A percentile compares a stretch with the other conserved stretches of the same genome.
phyloP scores from a whole-genome alignment of 2,888 invertebrate species.

The Polyommatus iphigenia region DNA sequence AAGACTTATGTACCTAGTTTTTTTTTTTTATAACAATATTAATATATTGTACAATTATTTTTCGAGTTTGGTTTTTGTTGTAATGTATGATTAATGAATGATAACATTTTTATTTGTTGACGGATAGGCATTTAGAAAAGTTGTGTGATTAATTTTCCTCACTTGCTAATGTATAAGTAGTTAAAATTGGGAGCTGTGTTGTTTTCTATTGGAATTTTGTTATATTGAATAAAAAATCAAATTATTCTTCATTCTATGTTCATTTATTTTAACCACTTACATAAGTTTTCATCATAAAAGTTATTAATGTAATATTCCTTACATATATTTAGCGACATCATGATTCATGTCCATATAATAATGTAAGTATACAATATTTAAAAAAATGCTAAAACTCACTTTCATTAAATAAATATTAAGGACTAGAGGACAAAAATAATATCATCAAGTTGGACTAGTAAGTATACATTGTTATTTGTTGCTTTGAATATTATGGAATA shows the following conservation, averaged over 20 bases:
- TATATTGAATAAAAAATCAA: slow-evolving; percentile 24
- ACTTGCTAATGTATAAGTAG: background rate
- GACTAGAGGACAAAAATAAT: background rate
- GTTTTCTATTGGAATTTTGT: slow-evolving; percentile 24
- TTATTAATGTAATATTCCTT: background rate
- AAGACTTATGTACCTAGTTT: slow-evolving; percentile 27
- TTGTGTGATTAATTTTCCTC: background rate
- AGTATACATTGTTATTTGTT: too few species aligned
- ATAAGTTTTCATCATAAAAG: background rate
- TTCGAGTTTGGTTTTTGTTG: slow-evolving; percentile 19
- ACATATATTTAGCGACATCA: too few species aligned
- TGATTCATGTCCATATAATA: too few species aligned
- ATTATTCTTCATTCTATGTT: background rate
- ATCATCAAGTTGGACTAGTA: too few species aligned
- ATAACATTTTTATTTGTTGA: slow-evolving; percentile 24
- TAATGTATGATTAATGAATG: slow-evolving; percentile 1
- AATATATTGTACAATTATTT: slow-evolving; percentile 15
- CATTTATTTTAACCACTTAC: background rate
- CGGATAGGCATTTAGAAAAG: background rate
- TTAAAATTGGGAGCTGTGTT: background rate
- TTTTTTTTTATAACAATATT: slow-evolving; percentile 27
- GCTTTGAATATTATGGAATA: too few species aligned
- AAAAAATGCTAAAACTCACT: background rate
- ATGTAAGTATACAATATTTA: background rate
- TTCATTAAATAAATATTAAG: background rate